Evolutionary conservation across 2,888 invertebrate species (phyloP).

Genomic region (Nowickia ferox): DNA sequence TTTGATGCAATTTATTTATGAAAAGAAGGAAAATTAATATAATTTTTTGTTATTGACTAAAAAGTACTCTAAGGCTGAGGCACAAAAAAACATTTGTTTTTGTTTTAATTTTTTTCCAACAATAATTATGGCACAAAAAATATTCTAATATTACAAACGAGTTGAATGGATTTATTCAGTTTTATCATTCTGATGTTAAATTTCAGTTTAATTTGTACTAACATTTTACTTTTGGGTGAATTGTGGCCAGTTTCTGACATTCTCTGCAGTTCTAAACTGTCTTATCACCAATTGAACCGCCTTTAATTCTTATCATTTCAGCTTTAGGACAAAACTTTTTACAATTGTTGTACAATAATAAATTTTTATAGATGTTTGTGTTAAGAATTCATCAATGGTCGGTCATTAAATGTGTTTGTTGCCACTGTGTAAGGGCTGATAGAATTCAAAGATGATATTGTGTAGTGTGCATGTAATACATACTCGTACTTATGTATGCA

Average conservation of each 20-base stretch:
- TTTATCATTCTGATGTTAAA: background rate
- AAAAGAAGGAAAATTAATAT: too few species aligned
- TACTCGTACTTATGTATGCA: too few species aligned
- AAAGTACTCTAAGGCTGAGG: too few species aligned
- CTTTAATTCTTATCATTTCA: conserved; percentile 65
- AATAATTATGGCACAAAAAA: too few species aligned
- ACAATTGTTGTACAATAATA: conserved; percentile 48
- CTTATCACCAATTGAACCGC: conserved; percentile 66
- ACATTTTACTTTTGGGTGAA: conserved; percentile 41
- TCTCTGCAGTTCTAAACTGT: conserved; percentile 66
- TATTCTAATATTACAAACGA: too few species aligned
- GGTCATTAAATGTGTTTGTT: conserved; percentile 24
- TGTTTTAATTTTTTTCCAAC: too few species aligned
- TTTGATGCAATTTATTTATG: too few species aligned
- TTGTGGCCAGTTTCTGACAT: conserved; percentile 33
- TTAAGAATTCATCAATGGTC: conserved; percentile 8
- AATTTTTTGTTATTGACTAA: too few species aligned
- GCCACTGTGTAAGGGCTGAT: conserved; percentile 23
- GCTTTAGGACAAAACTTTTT: conserved; percentile 49
- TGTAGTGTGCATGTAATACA: too few species aligned
- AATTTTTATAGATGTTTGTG: conserved; percentile 16
- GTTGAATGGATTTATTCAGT: background rate
- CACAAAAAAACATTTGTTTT: too few species aligned
- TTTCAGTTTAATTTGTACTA: background rate
- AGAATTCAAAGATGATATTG: conserved; percentile 3